Base-by-base conservation (phyloP, 1,140 invertebrate genomes). In the Dufourea novaeangliae region DNA sequence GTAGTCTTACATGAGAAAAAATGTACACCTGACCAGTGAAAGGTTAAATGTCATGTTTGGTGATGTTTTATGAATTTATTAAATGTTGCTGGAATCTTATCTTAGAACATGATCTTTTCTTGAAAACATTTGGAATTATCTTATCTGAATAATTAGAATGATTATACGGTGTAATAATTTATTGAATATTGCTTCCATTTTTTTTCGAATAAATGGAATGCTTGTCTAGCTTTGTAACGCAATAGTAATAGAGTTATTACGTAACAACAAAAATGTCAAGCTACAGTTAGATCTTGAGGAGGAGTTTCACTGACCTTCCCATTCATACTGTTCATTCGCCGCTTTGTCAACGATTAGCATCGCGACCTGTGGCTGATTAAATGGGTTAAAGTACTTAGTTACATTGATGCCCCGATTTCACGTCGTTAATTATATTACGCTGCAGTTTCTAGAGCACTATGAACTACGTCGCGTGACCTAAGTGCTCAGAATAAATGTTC, bases 341-440 rank as follows among this genome's bases (percentile, higher is more conserved):
- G 27, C n/a, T n/a, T 20, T 44, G 54, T 39, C 39, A 39, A 44
- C 54, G 17, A 50, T 46, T 44, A 57, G 20, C 54, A 29, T 34
- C 20, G 41, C 59, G 52, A 76, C 64, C 52, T 29, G 7, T 46
- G 29, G 27, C 56, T 37, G 44, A 39, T 68, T 68, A 34, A 69
- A 56, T 29, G 22, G n/a, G 52, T 59, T 46, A 27, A 56, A 67
- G 37, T 10, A n/a, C n/a, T n/a, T n/a, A 46, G 52, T 41, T n/a
- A 59, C 64, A 69, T 69, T n/a, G 41, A 22, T 39, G 34, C 37
- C 27, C 54, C 37, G 64, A 76, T 76, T 68, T 46, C 52, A 27
- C 29, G 10, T 3, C 1, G 39, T 68, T 59, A 76, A 76, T 44
- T 39, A 27, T 44, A 50, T 76, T 76, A 69, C 17, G 11, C 29